phyloP scores from a whole-genome alignment of 2,113 vertebrate genomes.

The Bothrops jararaca region DNA sequence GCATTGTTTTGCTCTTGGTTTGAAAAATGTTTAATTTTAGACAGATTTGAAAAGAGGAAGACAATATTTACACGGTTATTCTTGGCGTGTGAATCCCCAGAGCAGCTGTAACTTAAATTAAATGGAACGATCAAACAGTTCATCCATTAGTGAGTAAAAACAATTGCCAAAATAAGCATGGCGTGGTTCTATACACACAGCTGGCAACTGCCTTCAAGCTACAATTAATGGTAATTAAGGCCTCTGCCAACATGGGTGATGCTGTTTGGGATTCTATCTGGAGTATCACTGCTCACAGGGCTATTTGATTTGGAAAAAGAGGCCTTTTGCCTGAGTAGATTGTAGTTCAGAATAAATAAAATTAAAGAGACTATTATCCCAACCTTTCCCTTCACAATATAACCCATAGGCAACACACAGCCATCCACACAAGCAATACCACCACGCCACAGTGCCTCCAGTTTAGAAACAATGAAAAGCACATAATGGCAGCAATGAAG shows the following conservation, averaged over 20 bases:
- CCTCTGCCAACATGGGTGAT: constrained; percentile 21
- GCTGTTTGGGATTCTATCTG: constrained; percentile 40
- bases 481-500: background rate
- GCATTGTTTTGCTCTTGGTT: constrained; percentile 9
- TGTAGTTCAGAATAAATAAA: constrained; percentile 39
- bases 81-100: constrained; percentile 36
- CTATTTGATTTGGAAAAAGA: constrained; percentile 38
- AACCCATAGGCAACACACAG: background rate
- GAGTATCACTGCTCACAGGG: constrained; percentile 18
- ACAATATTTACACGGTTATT: constrained; percentile 12
- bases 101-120: constrained; percentile 41
- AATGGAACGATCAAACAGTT: constrained; percentile 34
- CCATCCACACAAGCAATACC: constrained; percentile 8
- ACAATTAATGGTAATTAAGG: constrained; percentile 31
- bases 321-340: constrained; percentile 26
- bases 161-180: constrained; percentile 50
- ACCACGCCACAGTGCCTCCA: background rate
- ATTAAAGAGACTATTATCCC: constrained; percentile 16
- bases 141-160: constrained; percentile 42
- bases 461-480: constrained; percentile 17
- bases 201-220: constrained; percentile 26
- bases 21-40: constrained; percentile 12
- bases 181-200: constrained; percentile 12
- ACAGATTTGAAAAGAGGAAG: background rate
- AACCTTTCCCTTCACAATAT: constrained; percentile 22